Conservation (phyloP, 2,888 invertebrate genomes). For the Epinotia demarniana region DNA sequence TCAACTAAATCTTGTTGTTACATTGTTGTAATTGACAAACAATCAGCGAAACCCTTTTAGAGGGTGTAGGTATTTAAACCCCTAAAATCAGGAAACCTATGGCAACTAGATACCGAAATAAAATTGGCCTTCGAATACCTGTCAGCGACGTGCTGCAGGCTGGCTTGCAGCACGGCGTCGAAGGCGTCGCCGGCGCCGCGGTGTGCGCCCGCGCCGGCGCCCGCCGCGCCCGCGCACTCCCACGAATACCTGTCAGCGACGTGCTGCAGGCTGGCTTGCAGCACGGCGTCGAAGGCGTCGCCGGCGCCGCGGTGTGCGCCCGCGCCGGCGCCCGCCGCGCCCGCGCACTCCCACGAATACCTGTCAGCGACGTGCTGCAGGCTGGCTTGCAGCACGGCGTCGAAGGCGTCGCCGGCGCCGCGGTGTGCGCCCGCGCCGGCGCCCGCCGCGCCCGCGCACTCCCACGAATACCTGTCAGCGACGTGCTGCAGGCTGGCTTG, state of each 20-base stretch:
- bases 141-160: slow-evolving; percentile 66
- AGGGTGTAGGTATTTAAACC: no score
- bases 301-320: slow-evolving; percentile 58
- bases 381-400: slow-evolving; percentile 65
- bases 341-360: slow-evolving; percentile 76
- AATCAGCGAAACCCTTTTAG: no score
- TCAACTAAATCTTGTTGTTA: no score
- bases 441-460: slow-evolving; percentile 62
- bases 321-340: slow-evolving; percentile 47
- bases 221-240: slow-evolving; percentile 67
- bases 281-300: slow-evolving; percentile 68
- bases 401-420: slow-evolving; percentile 65
- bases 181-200: slow-evolving; percentile 63
- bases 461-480: slow-evolving; percentile 76
- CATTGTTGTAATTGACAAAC: no score
- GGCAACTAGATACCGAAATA: no score
- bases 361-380: slow-evolving; percentile 66
- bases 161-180: slow-evolving; percentile 66
- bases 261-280: slow-evolving; percentile 65
- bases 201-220: slow-evolving; percentile 52
- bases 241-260: slow-evolving; percentile 74
- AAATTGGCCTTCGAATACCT: slow-evolving; percentile 59
- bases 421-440: slow-evolving; percentile 53
- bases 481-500: slow-evolving; percentile 64
- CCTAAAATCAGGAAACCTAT: no score